These are phyloP conservation scores for Perccottus glenii DNA, from an alignment of 2,113 vertebrate genomes.

Conservation along the genomic window DNA sequence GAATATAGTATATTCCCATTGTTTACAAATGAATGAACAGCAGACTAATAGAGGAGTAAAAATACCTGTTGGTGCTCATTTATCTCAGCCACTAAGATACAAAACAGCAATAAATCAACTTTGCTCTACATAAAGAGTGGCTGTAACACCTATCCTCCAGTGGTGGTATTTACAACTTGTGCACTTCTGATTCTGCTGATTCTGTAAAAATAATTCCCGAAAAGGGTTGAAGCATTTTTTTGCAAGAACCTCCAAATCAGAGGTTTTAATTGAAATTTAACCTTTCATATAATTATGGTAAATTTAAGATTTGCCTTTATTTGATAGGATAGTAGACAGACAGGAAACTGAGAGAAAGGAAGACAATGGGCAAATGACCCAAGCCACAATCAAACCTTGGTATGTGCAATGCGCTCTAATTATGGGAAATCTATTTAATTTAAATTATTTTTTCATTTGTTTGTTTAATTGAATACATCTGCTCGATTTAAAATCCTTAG, in stretches of 20 bases:
- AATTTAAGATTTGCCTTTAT: too few species aligned
- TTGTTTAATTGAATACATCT: too few species aligned
- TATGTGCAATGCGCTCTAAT: too few species aligned
- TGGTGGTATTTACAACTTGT: background rate
- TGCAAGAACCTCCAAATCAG: background rate
- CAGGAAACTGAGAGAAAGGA: too few species aligned
- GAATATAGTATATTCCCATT: background rate
- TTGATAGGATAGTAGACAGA: too few species aligned
- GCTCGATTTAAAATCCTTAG: too few species aligned
- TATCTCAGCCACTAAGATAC: background rate
- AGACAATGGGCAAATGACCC: too few species aligned
- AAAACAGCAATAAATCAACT: background rate
- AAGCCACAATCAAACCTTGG: too few species aligned
- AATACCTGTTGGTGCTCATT: background rate
- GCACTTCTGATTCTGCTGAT: background rate
- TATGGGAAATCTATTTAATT: too few species aligned
- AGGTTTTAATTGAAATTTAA: background rate
- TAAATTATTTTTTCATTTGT: too few species aligned
- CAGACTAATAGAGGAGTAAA: background rate
- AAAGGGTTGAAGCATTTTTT: background rate
- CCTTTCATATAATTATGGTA: background rate
- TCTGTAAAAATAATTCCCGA: background rate
- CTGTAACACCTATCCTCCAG: background rate
- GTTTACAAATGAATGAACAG: background rate
- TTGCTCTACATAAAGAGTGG: too few species aligned